Conservation (phyloP, 2,888 invertebrate genomes). For the Steinernema hermaphroditum region DNA sequence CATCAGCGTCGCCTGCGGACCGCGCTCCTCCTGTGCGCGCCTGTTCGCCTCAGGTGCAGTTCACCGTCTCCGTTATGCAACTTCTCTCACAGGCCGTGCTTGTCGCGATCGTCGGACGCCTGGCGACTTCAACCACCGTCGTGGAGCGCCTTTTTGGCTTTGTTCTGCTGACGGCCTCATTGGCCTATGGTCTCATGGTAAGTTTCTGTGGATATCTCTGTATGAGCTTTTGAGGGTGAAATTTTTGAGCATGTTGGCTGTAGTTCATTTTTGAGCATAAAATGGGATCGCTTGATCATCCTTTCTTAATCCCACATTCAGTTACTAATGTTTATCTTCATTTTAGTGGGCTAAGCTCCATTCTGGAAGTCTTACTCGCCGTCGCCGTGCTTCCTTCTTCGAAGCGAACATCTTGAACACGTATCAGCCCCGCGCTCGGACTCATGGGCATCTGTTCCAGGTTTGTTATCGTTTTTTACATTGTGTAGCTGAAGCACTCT, state of each 20-base stretch:
- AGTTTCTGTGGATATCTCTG: no score
- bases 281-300: no score
- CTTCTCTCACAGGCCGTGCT: constrained; percentile 1
- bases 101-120: constrained; percentile 1
- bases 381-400: constrained; percentile 12
- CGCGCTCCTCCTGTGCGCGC: neutral
- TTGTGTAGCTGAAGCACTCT: no score
- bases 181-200: constrained; percentile 1
- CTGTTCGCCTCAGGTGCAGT: constrained; percentile 18
- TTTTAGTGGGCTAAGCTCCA: neutral
- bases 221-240: no score
- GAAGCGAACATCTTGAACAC: constrained; percentile 50
- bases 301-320: no score
- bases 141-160: neutral
- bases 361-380: neutral
- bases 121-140: neutral
- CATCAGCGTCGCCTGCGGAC: neutral
- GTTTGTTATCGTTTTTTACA: constrained; percentile 29
- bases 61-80: constrained; percentile 18
- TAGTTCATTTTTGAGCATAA: neutral
- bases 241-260: no score
- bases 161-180: neutral
- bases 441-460: constrained; percentile 50
- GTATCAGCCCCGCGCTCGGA: constrained; percentile 49
- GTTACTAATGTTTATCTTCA: neutral